phyloP scores from a whole-genome alignment of 2,113 vertebrate species.

The Phrynosoma platyrhinos region DNA sequence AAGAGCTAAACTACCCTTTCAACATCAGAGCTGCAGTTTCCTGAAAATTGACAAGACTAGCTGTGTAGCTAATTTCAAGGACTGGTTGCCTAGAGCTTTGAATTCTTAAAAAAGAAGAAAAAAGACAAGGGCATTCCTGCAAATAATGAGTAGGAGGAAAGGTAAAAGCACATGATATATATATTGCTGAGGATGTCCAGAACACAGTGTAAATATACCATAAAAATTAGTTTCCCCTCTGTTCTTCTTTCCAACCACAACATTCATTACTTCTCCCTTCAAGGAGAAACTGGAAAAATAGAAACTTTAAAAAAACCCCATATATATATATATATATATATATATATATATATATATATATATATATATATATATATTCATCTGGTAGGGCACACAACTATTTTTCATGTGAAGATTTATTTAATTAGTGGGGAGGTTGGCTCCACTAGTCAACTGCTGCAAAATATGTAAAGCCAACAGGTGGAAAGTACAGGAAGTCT shows the following conservation, averaged over 20 bases:
- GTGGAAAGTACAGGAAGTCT: not conserved
- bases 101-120: slow-evolving; percentile 5
- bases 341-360: not conserved
- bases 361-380: not conserved
- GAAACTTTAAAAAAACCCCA: not conserved
- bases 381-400: rapidly evolving
- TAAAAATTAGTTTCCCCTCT: not conserved
- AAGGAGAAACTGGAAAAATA: not conserved
- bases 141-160: not conserved
- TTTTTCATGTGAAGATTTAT: not conserved
- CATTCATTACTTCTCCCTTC: not conserved
- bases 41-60: not conserved
- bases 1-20: not conserved
- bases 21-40: not conserved
- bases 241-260: not conserved
- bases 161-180: not conserved
- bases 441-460: not conserved
- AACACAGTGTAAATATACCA: not conserved
- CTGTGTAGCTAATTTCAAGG: not conserved
- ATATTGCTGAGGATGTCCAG: not conserved
- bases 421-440: not conserved
- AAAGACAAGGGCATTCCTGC: not conserved
- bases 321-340: not conserved
- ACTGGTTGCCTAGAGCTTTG: not conserved
- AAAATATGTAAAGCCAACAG: not conserved